Conservation (phyloP, 2,113 vertebrate species). For the Labeo rohita region DNA sequence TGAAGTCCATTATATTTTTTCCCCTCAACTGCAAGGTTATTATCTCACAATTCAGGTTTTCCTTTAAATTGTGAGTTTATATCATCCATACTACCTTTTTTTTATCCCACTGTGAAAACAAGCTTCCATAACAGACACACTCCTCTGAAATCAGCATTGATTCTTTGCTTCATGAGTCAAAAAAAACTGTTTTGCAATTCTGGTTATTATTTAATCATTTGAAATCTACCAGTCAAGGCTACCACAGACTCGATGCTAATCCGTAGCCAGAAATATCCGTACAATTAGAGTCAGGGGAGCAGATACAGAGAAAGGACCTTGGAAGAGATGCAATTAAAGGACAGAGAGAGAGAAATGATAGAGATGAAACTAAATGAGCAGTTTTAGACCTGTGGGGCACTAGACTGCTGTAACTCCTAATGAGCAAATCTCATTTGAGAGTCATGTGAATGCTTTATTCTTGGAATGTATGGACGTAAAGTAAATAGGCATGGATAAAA, state of each 20-base stretch:
- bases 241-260: slow-evolving; percentile 63
- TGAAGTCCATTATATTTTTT: too few relatives aligned
- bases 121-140: not conserved
- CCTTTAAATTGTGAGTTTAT: not conserved
- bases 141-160: not conserved
- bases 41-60: not conserved
- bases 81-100: too few relatives aligned
- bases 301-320: slow-evolving; percentile 54
- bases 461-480: slow-evolving; percentile 9
- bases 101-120: not conserved
- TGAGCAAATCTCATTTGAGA: slow-evolving; percentile 26
- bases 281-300: slow-evolving; percentile 69
- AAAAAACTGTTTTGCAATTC: slow-evolving; percentile 52
- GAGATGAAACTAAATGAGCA: slow-evolving; percentile 36
- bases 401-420: slow-evolving; percentile 16
- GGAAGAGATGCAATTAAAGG: slow-evolving; percentile 64
- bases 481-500: slow-evolving; percentile 18
- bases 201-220: slow-evolving; percentile 74
- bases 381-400: slow-evolving; percentile 32
- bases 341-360: slow-evolving; percentile 60
- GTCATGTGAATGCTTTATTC: slow-evolving; percentile 14
- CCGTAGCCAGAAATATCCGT: slow-evolving; percentile 70
- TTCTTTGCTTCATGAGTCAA: not conserved
- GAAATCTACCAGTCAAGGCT: slow-evolving; percentile 62
- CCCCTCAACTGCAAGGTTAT: too few relatives aligned